Conservation (phyloP, 2,113 vertebrate species). For the Andinoacara biseriatus region DNA sequence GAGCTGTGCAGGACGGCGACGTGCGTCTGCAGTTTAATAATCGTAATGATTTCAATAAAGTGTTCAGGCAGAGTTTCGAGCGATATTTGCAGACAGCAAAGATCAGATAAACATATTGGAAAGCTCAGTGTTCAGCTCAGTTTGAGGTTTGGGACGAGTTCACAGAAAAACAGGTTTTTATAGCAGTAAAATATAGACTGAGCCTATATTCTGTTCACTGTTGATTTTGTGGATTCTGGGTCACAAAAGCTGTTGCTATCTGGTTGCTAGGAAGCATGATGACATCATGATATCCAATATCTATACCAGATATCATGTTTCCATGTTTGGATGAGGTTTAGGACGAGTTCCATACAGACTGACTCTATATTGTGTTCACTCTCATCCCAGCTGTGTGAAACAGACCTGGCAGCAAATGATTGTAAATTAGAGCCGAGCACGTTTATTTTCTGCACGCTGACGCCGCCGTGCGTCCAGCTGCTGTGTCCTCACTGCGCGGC, state of each 20-base stretch:
- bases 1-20: too few species aligned
- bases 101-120: too few species aligned
- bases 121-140: too few species aligned
- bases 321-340: too few species aligned
- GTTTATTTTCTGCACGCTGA: neutral
- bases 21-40: too few species aligned
- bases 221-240: too few species aligned
- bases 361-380: neutral
- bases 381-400: neutral
- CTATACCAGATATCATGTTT: fast-evolving
- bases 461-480: neutral
- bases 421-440: neutral
- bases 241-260: neutral
- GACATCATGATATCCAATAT: neutral
- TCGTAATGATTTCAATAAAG: neutral
- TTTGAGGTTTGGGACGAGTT: too few species aligned
- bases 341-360: too few species aligned
- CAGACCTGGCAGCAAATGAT: neutral
- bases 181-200: too few species aligned
- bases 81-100: too few species aligned
- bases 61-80: neutral
- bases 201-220: too few species aligned
- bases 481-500: neutral
- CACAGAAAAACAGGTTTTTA: too few species aligned
- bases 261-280: neutral